Evolutionary conservation across 2,113 vertebrate species (phyloP).

Genomic region (Alligator mississippiensis): DNA sequence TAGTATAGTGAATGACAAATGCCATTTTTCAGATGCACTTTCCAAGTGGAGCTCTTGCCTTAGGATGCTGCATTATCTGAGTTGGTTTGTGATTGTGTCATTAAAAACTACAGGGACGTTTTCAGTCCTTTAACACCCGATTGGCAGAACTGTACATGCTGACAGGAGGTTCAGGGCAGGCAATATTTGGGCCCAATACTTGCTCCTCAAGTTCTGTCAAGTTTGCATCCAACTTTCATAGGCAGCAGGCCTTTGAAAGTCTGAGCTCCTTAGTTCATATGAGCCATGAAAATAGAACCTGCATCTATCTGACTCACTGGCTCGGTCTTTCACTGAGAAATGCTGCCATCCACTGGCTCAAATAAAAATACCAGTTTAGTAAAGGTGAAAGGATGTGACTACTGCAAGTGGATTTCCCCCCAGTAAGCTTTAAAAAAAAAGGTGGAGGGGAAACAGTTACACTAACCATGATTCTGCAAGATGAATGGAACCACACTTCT

Average conservation of each 20-base stretch:
- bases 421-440: background rate
- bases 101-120: background rate
- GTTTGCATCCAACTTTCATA: background rate
- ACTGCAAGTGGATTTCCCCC: background rate
- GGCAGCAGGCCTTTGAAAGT: background rate
- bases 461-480: background rate
- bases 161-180: background rate
- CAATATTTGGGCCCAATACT: background rate
- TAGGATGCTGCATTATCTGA: background rate
- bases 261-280: background rate
- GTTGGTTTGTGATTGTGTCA: background rate
- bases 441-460: background rate
- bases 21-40: background rate
- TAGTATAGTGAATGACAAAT: no score
- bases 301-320: background rate
- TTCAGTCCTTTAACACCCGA: background rate
- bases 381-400: background rate
- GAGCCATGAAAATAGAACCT: fast-evolving
- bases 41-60: background rate
- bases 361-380: background rate
- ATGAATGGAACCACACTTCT: background rate
- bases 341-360: slow-evolving; percentile 50
- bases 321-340: background rate
- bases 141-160: background rate
- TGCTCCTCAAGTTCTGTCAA: background rate